Evolutionary conservation across 37 sponge, comb jelly and placozoan species (phyloP), one percentile per base, ranked within the genome.

Genomic region (Aphrocallistes beatrix): DNA sequence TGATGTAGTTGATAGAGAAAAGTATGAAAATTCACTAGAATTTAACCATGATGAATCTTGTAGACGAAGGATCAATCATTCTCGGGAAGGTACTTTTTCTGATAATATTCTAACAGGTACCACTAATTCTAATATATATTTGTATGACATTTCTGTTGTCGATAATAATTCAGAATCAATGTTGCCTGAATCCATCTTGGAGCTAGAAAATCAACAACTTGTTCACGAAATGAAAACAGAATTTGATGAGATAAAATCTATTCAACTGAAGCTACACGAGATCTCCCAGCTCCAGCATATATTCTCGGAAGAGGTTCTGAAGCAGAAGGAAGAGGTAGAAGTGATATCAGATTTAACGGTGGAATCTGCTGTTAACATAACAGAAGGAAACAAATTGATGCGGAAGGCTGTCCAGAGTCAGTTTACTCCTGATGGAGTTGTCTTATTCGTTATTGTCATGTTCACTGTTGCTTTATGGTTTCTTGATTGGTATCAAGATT

Each of bases 271-370:
- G 34, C 75, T 60, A 3, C 75, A 60, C 21, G 75, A 60, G 34
- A 60, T 60, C 10, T 60, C 75, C n/a, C 75, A 60, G 21, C 75
- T 60, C 17, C 75, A 60, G 75, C 75, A 60, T 60, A 60, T 60
- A 60, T 60, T 60, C 34, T 19, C 75, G 10, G 75, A 60, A 30
- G 75, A 60, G 34, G 75, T 60, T 3, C n/a, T 60, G 75, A 60
- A 60, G 34, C 75, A 60, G 34, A 60, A 60, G 75, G 75, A 60
- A 13, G 75, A 60, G 8, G 75, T 60, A 3, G 34, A 21, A 13
- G 75, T 60, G 10, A 60, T 60, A 60, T 19, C 75, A 60, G 75
- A 60, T 30, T 25, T 60, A 30, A 60, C 75, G 10, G 75, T 60
- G 3, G 75, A 60, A 13, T 60, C 75, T 60, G 75, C 75, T 19